Conservation (phyloP, 2,797 vertebrate genomes). For the Anomalospiza imberbis region DNA sequence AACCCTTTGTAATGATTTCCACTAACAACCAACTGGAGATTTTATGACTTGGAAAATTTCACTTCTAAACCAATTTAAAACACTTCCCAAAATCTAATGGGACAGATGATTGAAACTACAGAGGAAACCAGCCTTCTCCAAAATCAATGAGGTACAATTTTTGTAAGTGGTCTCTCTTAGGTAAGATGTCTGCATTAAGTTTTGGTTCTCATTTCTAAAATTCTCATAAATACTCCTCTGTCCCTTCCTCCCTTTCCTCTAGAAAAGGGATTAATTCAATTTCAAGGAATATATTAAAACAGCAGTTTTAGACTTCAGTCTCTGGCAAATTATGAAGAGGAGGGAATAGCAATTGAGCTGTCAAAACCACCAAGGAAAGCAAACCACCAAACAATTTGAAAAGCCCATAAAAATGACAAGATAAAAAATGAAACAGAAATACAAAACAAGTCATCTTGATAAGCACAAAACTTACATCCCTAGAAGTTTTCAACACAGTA, state of each 20-base stretch:
- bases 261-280: not conserved
- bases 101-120: not conserved
- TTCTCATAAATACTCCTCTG: not conserved
- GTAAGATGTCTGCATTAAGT: not conserved
- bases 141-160: not conserved
- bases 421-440: not conserved
- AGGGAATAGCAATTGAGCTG: not conserved
- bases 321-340: not conserved
- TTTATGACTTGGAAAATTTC: conserved; percentile 29
- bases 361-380: not conserved
- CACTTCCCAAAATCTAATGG: not conserved
- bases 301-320: not conserved
- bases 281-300: conserved; percentile 6
- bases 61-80: conserved; percentile 36
- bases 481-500: not conserved
- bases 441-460: not conserved
- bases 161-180: not conserved
- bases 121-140: not conserved
- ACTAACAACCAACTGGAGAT: conserved; percentile 1
- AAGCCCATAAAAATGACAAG: not conserved
- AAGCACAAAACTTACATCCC: not conserved
- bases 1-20: conserved; percentile 25
- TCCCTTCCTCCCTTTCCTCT: not conserved
- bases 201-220: not conserved
- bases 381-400: not conserved